phyloP scores from a whole-genome alignment of 1,140 invertebrate species.

The Limonius californicus region DNA sequence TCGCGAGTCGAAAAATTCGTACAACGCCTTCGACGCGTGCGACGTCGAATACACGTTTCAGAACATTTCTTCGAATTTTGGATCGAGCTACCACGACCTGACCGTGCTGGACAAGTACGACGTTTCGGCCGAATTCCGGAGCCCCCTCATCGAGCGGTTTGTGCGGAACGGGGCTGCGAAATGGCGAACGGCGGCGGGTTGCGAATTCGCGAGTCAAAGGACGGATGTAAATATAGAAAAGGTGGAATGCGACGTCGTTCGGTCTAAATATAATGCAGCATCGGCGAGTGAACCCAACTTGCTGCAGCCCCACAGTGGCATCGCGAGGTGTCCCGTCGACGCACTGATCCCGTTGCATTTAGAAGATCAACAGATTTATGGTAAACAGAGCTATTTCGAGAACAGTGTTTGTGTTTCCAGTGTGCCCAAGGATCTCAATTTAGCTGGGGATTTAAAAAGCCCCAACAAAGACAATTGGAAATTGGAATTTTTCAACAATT shows the following conservation, averaged over 20 bases:
- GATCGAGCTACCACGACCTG: constrained; percentile 44
- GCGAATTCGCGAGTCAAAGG: background rate
- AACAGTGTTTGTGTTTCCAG: constrained; percentile 45
- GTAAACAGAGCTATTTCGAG: constrained; percentile 1
- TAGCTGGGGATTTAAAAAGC: constrained; percentile 32
- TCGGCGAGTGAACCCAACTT: constrained; percentile 48
- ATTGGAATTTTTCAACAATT: constrained; percentile 23
- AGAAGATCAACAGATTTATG: background rate
- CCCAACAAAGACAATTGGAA: constrained; percentile 30
- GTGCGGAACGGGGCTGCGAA: constrained; percentile 27
- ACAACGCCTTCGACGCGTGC: constrained; percentile 35
- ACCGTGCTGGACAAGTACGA: constrained; percentile 38
- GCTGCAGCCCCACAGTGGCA: constrained; percentile 39
- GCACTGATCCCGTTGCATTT: background rate
- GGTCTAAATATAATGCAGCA: constrained; percentile 41
- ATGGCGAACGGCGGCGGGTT: constrained; percentile 12
- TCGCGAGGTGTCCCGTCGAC: constrained; percentile 4
- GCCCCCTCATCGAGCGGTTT: constrained; percentile 37
- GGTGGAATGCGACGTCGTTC: constrained; percentile 30
- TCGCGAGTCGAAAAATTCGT: constrained; percentile 4
- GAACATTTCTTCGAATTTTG: constrained; percentile 38
- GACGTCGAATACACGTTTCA: constrained; percentile 39
- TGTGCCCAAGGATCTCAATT: constrained; percentile 54
- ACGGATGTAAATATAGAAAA: constrained; percentile 41
- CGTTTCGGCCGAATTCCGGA: constrained; percentile 24